Evolutionary conservation across 1,140 invertebrate genomes (phyloP), one percentile per base, ranked within the genome.

Genomic region (Leptopilina boulardi): DNA sequence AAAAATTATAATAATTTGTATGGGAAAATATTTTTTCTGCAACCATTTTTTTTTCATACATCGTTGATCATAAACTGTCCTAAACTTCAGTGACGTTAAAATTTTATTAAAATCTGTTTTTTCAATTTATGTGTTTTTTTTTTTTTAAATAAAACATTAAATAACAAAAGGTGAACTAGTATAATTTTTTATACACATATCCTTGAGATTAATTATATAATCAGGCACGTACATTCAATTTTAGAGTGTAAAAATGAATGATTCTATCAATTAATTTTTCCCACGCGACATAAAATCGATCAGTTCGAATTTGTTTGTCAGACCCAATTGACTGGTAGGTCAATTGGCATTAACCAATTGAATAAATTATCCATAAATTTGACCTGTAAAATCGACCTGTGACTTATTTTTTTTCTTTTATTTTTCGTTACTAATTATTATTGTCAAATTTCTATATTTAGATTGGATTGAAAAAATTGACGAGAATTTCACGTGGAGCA

Each of bases 401-500:
- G 38, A 75, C 38, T 72, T 51, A 51, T 8, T 70, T 26, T 34
- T 34, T 76, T 74, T 34, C 26, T 54, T 73, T 77, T 78, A 71
- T 13, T 56, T 41, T 23, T 13, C 26, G n/a, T 38, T 76, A 66
- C 56, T 18, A 75, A 72, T 44, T 10, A 34, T n/a, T n/a, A 59
- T 41, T 26, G n/a, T 44, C 5, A 23, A 41, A 70, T 75, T 78
- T 42, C 75, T 51, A 73, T 51, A 80, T 71, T 75, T 87, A 96
- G 87, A 92, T 97, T 78, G 95, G 94, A 19, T 89, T 97, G 19
- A 88, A 86, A 18, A 93, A 93, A 44, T 88, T 97, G 76, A 94
- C 92, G 0, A 90, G 92, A 56, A 96, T 97, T 77, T 91, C 92
- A 44, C 91, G 93, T 51, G 96, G 96, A 3, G 91, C 91, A 13